phyloP scores from a whole-genome alignment of 1,140 invertebrate genomes.

The Cyclina sinensis region DNA sequence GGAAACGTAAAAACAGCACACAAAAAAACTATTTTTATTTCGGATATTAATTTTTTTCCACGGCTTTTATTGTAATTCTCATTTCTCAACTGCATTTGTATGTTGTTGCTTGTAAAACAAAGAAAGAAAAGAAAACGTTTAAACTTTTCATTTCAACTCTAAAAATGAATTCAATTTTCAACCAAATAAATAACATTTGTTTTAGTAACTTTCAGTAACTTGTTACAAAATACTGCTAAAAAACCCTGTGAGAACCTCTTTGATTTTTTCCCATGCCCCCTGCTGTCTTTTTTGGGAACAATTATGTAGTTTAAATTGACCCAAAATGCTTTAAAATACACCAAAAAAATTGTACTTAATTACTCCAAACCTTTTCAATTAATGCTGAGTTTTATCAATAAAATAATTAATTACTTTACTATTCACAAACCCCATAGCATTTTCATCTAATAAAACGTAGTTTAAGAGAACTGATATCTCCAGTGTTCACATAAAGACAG shows the following conservation, averaged over 20 bases:
- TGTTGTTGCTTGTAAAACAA: too few species aligned
- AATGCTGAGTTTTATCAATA: slow-evolving; percentile 16
- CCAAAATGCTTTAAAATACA: not conserved
- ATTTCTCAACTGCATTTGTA: too few species aligned
- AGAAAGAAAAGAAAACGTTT: too few species aligned
- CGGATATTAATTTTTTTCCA: too few species aligned
- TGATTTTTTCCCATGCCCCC: not conserved
- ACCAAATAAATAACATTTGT: too few species aligned
- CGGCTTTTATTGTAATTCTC: too few species aligned
- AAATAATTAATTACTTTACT: slow-evolving; percentile 41
- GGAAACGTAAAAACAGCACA: too few species aligned
- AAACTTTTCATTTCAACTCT: too few species aligned
- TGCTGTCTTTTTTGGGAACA: not conserved
- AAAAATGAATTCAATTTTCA: too few species aligned
- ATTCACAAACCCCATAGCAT: slow-evolving; percentile 24
- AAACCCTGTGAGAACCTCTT: not conserved
- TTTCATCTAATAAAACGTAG: slow-evolving; percentile 3
- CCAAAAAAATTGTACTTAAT: slow-evolving; percentile 35
- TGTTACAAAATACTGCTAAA: too few species aligned
- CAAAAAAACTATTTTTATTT: too few species aligned
- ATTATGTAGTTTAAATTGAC: not conserved
- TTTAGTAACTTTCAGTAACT: too few species aligned
- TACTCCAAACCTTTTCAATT: slow-evolving; percentile 11
- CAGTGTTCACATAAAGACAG: slow-evolving; percentile 16
- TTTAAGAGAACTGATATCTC: slow-evolving; percentile 9